phyloP scores from a whole-genome alignment of 1,140 invertebrate genomes.

The Hyles vespertilio region DNA sequence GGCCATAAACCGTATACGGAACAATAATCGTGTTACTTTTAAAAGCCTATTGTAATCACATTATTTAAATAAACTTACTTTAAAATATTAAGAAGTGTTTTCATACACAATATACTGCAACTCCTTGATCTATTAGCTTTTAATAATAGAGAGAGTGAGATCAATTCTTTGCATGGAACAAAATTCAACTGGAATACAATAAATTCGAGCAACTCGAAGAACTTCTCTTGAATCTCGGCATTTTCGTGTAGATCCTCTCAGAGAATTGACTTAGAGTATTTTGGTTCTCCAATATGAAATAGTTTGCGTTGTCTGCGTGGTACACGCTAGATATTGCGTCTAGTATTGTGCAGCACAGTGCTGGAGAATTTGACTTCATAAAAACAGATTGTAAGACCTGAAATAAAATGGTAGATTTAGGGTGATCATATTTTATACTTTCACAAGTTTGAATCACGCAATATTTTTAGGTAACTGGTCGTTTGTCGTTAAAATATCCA shows the following conservation, averaged over 20 bases:
- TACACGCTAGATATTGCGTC: constrained; percentile 98
- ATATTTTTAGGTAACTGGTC: no score
- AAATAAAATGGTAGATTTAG: constrained; percentile 19
- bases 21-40: not conserved
- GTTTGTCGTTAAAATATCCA: no score
- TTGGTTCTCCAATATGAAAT: constrained; percentile 98
- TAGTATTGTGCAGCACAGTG: constrained; percentile 92
- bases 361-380: constrained; percentile 89
- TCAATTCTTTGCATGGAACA: constrained; percentile 99
- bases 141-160: constrained; percentile 94
- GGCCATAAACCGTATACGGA: not conserved
- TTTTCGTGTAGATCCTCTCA: constrained; percentile 96
- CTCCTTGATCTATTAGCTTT: constrained; percentile 87
- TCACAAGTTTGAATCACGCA: no score
- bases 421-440: no score
- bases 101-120: constrained; percentile 92
- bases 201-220: constrained; percentile 96
- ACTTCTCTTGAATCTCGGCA: constrained; percentile 94
- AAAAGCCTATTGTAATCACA: not conserved
- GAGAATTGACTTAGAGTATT: constrained; percentile 97
- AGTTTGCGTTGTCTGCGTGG: constrained; percentile 98
- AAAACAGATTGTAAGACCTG: constrained; percentile 96
- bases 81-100: constrained; percentile 91
- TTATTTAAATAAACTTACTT: constrained; percentile 73
- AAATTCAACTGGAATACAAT: constrained; percentile 98